Base-by-base conservation (phyloP, 2,888 invertebrate species). In the Lasioglossum figueresi region DNA sequence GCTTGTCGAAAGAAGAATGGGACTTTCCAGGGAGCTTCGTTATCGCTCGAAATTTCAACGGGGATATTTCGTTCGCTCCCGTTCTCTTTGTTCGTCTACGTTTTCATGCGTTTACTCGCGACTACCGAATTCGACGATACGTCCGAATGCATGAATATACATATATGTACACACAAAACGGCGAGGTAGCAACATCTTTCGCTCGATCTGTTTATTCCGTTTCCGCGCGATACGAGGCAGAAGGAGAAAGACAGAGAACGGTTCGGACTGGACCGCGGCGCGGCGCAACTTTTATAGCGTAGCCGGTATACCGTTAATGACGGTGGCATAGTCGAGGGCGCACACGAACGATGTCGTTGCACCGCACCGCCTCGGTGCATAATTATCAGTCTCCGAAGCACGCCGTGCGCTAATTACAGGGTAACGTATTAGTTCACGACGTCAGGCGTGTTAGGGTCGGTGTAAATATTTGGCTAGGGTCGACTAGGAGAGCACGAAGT, bases 381-480 rank as follows among this genome's bases (percentile, higher is more conserved):
- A 90, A 90, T 90, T 90, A 90, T 90, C 89, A 89, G 89, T 86
- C 87, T 85, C 81, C 88, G 85, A 85, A 85, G 83, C 84, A 77
- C 85, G 76, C 82, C 80, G 86, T 81, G 85, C 75, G 90, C 90
- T 90, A 90, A 90, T 90, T 90, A 90, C 88, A 90, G 86, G 82
- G 79, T 83, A 90, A 89, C 86, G 89, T 90, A 90, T 87, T 89
- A 90, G 90, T 88, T 90, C 77, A 83, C 87, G 87, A 88, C 84
- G 88, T 85, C 83, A 72, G 86, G 74, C 82, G 85, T 82, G 83
- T 89, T 83, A 84, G 85, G 86, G 87, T 79, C 88, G 83, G 80
- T 73, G 87, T 84, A 90, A 90, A 90, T 90, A 89, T 90, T 90
- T 90, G 90, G 80, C 88, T 72, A 76, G 86, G 87, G 86, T 79